Base-by-base conservation (phyloP, 2,888 invertebrate genomes). In the Meloe dianella region DNA sequence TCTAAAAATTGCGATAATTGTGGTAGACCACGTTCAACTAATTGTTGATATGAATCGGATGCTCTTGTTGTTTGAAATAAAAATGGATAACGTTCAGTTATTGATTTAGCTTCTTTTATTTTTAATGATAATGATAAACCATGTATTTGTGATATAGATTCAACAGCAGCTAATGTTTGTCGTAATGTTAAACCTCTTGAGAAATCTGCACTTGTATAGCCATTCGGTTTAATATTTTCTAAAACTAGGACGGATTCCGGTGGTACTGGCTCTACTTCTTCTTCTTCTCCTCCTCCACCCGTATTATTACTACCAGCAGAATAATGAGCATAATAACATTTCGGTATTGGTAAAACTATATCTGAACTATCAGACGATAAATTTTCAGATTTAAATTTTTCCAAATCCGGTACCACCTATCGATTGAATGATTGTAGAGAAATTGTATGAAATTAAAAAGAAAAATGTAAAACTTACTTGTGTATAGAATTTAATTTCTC, bases 401-500 rank as follows among this genome's bases (percentile, higher is more conserved):
- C 88, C 71, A 92, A 80, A 77, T 90, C 90, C 5, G 92, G 91
- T 32, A 92, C 87, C 20, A 91, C 90, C 85, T 92, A 86, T 9
- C n/a, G n/a, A n/a, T n/a, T n/a, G n/a, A n/a, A n/a, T n/a, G n/a
- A n/a, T n/a, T n/a, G n/a, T n/a, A n/a, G n/a, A 86, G 77, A 73
- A 71, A 59, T 35, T 30, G 35, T 17, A 57, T 22, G 2, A 10
- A 22, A 20, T 20, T 10, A 17, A 56, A 30, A 17, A 17, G 14
- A 17, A 30, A 30, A 20, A 20, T 32, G 14, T 24, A 63, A 57
- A 47, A 57, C 79, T 88, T 77, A 92, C 89, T 86, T 92, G 90
- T 0, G 92, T 93, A 80, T 93, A 93, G 84, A 93, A 93, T 73
- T 92, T 88, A 76, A 93, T 93, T 84, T 93, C 93, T 68, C 93